Base-by-base conservation (phyloP, 1,140 invertebrate genomes). In the Sweltsa coloradensis region DNA sequence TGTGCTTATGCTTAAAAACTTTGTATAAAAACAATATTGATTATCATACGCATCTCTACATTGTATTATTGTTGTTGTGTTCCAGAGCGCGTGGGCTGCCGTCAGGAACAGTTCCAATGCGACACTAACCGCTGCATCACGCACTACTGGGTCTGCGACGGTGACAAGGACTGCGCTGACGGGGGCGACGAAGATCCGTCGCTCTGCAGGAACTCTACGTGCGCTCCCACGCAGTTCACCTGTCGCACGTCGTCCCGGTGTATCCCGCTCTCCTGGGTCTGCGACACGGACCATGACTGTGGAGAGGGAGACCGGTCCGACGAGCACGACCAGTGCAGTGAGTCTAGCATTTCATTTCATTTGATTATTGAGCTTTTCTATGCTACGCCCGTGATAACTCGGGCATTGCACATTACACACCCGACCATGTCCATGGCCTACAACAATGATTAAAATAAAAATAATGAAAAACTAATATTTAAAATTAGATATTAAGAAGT, bases 51-150 rank as follows among this genome's bases (percentile, higher is more conserved):
- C n/a, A n/a, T n/a, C n/a, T n/a, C n/a, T n/a, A n/a, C n/a, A n/a
- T n/a, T n/a, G n/a, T n/a, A n/a, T n/a, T n/a, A n/a, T n/a, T n/a
- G n/a, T n/a, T 34, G 29, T 31, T 51, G 21, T 53, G 16, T 52
- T 41, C 13, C 51, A 56, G 62, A 59, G 22, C 48, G 55, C 42
- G 52, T 51, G 34, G 50, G 55, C 1, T 71, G 68, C 52, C 52
- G 51, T 11, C 34, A 49, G n/a, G 64, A 68, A 21, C 65, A 70
- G 45, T 74, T 74, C 53, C 61, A 61, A 16, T 77, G 75, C 61
- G 58, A 61, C 47, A 66, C 65, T 47, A 60, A 63, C 25, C 61
- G 64, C 5, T 78, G 75, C 53, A 73, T 77, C 18, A 60, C 67
- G 0, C 56, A 57, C 5, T 59, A 62, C 9, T 71, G 66, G 61